Evolutionary conservation across 2,797 vertebrate genomes (phyloP).

Genomic region (Muscicapa comitata): DNA sequence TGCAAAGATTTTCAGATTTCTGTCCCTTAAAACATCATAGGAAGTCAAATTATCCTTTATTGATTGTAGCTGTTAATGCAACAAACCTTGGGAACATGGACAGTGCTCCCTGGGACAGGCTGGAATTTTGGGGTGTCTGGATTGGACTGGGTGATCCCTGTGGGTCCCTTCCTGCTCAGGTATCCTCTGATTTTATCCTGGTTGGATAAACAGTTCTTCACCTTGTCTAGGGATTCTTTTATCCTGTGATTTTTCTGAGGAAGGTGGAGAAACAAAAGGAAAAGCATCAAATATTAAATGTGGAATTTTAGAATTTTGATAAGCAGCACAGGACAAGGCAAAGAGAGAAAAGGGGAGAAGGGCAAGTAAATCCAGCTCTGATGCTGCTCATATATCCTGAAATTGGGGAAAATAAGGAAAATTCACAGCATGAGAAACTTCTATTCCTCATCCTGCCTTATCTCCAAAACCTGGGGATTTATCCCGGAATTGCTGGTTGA

Average conservation of each 20-base stretch:
- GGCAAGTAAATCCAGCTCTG: neutral
- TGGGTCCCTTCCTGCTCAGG: neutral
- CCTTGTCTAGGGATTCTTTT: neutral
- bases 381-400: neutral
- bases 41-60: neutral
- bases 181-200: neutral
- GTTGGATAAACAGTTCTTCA: neutral
- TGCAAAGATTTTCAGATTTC: neutral
- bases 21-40: neutral
- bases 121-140: neutral
- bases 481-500: neutral
- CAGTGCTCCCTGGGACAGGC: fast-evolving
- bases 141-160: neutral
- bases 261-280: neutral
- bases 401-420: neutral
- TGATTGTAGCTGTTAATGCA: neutral
- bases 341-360: neutral
- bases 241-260: neutral
- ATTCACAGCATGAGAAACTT: fast-evolving
- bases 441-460: neutral
- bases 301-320: neutral
- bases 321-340: neutral
- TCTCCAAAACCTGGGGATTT: neutral
- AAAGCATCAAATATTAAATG: neutral
- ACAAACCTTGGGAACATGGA: neutral